phyloP scores from a whole-genome alignment of 2,797 vertebrate species.

The Rhincodon typus region DNA sequence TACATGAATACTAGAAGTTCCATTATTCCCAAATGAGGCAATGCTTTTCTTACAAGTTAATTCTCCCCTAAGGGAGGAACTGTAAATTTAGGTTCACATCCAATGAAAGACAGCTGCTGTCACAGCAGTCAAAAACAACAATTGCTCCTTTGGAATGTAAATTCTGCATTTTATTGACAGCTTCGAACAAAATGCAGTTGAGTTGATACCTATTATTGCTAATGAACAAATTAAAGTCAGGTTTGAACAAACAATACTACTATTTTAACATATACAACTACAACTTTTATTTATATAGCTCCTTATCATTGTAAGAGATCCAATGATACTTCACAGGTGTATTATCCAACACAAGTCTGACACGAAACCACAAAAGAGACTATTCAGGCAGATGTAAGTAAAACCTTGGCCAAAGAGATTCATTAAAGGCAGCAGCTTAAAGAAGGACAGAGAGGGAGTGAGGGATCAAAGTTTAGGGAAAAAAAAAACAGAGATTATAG shows the following conservation, averaged over 20 bases:
- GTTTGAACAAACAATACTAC: not conserved
- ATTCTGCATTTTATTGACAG: not conserved
- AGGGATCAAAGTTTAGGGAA: not conserved
- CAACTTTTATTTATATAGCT: not conserved
- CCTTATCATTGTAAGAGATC: not conserved
- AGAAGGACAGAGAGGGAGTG: not conserved
- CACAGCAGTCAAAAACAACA: not conserved
- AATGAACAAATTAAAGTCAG: not conserved
- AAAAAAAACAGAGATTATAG: not conserved
- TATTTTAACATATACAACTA: not conserved
- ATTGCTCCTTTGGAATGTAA: constrained; percentile 8
- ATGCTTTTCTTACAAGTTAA: not conserved
- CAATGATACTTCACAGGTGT: not conserved
- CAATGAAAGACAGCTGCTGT: constrained; percentile 22
- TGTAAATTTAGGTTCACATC: not conserved
- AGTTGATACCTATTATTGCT: not conserved
- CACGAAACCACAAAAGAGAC: not conserved
- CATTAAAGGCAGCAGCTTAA: not conserved
- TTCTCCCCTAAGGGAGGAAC: not conserved
- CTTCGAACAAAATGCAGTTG: not conserved
- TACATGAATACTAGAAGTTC: not conserved
- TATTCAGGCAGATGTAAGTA: not conserved
- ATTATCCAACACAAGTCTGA: not conserved
- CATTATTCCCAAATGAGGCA: constrained; percentile 27
- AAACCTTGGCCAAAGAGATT: not conserved